Base-by-base conservation (phyloP, 2,797 vertebrate genomes). In the Poliocrania exsul region DNA sequence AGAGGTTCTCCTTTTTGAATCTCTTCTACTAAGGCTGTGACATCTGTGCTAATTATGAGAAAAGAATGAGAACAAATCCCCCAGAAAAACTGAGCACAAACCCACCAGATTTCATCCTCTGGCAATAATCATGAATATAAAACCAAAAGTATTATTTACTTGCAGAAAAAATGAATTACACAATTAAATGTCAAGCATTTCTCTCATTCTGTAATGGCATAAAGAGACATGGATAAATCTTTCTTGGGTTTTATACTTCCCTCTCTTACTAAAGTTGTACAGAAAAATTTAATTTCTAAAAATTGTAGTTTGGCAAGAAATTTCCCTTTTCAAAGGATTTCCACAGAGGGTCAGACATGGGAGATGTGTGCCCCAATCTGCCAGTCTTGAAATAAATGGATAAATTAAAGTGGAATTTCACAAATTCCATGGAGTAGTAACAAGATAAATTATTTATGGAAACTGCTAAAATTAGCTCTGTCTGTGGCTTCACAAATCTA, bases 1-100 rank as follows among this genome's bases (percentile, higher is more conserved):
- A 99, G 98, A 78, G 99, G 98, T 90, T 99, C 99, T 16, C 95
- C 97, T 65, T 90, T 97, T 84, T 67, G 96, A 66, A 99, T 99
- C 87, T 99, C 98, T 94, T 98, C 97, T 54, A 99, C 96, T 91
- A 99, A 88, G 47, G 98, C 96, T 53, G 97, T 95, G 37, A 98
- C 97, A 78, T 99, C 97, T 38, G 98, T 98, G 74, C 99, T 99
- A 91, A 79, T 91, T 87, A 79, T 3, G 21, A 66, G 16, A 37
- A 54, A 80, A 31, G 6, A 81, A 50, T 8, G 4, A 73, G 24
- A 72, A 58, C 3, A 50, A n/a, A 24, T 2, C 19, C 38, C 38
- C 29, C 23, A 71, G 38, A 57, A 65, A 4, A 21, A 23, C 44
- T 16, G 58, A 61, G 75, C 5, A n/a, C 20, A 81, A 92, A 38